phyloP scores from a whole-genome alignment of 2,113 vertebrate species.

The Charina bottae region DNA sequence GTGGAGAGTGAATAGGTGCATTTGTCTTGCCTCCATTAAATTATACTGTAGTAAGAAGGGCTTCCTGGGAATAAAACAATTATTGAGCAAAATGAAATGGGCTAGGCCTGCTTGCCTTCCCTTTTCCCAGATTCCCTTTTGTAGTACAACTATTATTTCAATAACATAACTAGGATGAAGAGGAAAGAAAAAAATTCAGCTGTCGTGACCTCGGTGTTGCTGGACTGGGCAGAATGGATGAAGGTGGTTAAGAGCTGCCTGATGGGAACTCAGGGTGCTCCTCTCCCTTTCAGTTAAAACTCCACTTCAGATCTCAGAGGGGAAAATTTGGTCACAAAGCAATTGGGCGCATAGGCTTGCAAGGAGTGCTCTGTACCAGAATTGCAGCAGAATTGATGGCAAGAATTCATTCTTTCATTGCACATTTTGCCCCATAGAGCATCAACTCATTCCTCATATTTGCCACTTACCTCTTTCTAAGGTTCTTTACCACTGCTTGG shows the following conservation, averaged over 20 bases:
- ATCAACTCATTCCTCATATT: not conserved
- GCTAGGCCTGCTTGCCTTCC: constrained; percentile 41
- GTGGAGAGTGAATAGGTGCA: constrained; percentile 63
- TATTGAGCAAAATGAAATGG: constrained; percentile 60
- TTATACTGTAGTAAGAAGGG: constrained; percentile 57
- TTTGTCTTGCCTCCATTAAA: constrained; percentile 69
- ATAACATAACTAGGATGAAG: constrained; percentile 32
- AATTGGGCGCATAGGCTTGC: not conserved
- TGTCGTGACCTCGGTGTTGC: rapidly evolving
- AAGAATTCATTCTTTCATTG: not conserved
- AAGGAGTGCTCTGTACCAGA: not conserved
- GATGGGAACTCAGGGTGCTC: not conserved
- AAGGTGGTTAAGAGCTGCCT: not conserved
- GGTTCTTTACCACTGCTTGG: not conserved
- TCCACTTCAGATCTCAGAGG: not conserved
- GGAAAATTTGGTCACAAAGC: not conserved
- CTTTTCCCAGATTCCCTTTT: constrained; percentile 42
- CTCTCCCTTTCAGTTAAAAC: not conserved
- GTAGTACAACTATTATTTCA: constrained; percentile 45
- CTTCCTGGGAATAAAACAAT: constrained; percentile 59
- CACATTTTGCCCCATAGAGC: not conserved
- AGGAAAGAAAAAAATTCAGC: constrained; percentile 53
- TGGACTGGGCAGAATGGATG: not conserved
- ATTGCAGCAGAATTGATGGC: not conserved
- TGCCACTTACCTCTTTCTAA: not conserved